A percentile compares a stretch with the other conserved stretches of the same genome.
Evolutionary conservation across 2,797 vertebrate species (phyloP).

Genomic region (Phrynocephalus forsythii): DNA sequence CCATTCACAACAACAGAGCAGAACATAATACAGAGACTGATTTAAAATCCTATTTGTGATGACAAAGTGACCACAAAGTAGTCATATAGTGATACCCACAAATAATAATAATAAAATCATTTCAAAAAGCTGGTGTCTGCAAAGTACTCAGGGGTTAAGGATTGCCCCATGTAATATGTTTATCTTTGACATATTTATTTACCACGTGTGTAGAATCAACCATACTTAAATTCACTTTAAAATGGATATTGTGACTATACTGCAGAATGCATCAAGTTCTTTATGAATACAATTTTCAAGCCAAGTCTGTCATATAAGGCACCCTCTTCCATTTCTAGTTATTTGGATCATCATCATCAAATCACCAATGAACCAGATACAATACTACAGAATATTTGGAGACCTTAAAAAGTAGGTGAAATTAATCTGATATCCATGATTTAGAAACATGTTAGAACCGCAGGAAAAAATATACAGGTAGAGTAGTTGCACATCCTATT

Average conservation of each 20-base stretch:
- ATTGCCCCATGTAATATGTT: background rate
- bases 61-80: background rate
- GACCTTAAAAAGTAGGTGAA: background rate
- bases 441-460: background rate
- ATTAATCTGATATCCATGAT: background rate
- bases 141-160: background rate
- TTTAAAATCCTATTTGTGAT: background rate
- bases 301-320: background rate
- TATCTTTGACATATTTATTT: background rate
- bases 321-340: background rate
- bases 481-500: background rate
- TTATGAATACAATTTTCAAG: conserved; percentile 9
- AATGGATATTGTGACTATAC: background rate
- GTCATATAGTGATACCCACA: background rate
- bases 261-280: background rate
- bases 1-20: background rate
- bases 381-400: background rate
- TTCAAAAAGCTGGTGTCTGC: background rate
- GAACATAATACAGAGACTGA: background rate
- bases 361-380: background rate
- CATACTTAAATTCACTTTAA: background rate
- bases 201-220: background rate
- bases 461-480: background rate
- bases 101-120: background rate
- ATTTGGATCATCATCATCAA: background rate